Base-by-base conservation (phyloP, 2,113 vertebrate species). In the Takifugu bimaculatus region DNA sequence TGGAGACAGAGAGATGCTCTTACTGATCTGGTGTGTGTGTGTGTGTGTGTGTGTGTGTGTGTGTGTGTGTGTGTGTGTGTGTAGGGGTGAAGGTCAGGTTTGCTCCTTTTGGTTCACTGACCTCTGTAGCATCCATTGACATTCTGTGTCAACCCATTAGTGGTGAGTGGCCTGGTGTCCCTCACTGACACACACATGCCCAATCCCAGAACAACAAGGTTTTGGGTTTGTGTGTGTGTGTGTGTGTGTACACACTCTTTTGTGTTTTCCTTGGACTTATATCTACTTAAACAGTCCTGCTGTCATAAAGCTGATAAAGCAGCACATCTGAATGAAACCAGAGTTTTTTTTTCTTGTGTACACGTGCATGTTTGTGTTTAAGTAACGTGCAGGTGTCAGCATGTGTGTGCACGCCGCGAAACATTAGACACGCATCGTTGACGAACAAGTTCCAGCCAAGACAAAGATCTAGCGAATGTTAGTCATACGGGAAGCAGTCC, bases 91-190 rank as follows among this genome's bases (percentile, higher is more conserved):
- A 39, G 35, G 35, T 39, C 35, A 39, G 35, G 35, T 39, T 39
- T 39, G 35, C 35, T 39, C 74, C 80, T 82, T 83, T 80, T 65
- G 79, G 63, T 73, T 44, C 26, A 57, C 63, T 85, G 82, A 87
- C 81, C 85, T 42, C 60, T 49, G 43, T 26, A 60, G 60, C 51
- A 64, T 73, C 68, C 74, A 83, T 86, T 57, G 67, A 85, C 77
- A 82, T 63, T 79, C 85, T 82, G 83, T 81, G 74, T 88, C 80
- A 89, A 87, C 79, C 83, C 74, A 84, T 88, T 87, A 88, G 74
- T 52, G 68, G 26, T 59, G 65, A 87, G 68, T 74, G 70, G 65
- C 43, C 69, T 47, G 56, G 65, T 66, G 57, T 60, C n/a, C 25
- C 50, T 74, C 27, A 70, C 13, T 53, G 12, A 29, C 29, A n/a